Base-by-base conservation (phyloP, 2,888 invertebrate genomes). In the Brenthis daphne region DNA sequence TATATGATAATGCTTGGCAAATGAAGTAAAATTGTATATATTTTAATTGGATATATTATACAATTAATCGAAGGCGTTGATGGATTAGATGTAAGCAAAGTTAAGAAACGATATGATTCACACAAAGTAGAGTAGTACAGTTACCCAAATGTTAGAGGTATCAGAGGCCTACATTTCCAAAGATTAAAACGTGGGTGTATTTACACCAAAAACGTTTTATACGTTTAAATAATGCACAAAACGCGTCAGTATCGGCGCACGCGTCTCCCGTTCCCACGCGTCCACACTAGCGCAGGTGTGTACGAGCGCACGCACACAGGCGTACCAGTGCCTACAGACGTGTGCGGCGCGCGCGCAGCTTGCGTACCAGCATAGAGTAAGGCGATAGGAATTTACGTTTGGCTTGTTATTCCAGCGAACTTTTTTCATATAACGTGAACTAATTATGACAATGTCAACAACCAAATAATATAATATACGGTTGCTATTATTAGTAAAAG, bases 251-350 rank as follows among this genome's bases (percentile, higher is more conserved):
- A 87, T 83, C 84, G 79, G 86, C 88, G 88, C 89, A 90, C 90
- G 90, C 90, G 89, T 88, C 84, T 82, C 84, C 81, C 88, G 89
- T 90, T 90, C 91, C 90, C 90, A 90, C 91, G 90, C 87, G 81
- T 86, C 81, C 87, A 77, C 89, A 85, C 86, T 83, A 84, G 79
- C 73, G 57, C 69, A 37, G 64, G 68, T 63, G 67, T 66, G 69
- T 67, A 69, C 65, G 70, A 57, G 78, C 83, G 63, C 53, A 43
- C 63, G 43, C 63, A 63, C 63, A 63, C 63, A 63, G 1, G 1
- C 63, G 20, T 20, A 63, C 5, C 83, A 83, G 82, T 84, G 11
- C 11, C 85, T 78, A 77, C 72, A 75, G 84, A 83, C 85, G 86
- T 79, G 79, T 74, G 78, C 68, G 71, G 80, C 84, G 85, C 87